These are phyloP conservation scores for Hydropsyche tenuis DNA, from an alignment of 1,140 invertebrate genomes.

Conservation along the genomic window DNA sequence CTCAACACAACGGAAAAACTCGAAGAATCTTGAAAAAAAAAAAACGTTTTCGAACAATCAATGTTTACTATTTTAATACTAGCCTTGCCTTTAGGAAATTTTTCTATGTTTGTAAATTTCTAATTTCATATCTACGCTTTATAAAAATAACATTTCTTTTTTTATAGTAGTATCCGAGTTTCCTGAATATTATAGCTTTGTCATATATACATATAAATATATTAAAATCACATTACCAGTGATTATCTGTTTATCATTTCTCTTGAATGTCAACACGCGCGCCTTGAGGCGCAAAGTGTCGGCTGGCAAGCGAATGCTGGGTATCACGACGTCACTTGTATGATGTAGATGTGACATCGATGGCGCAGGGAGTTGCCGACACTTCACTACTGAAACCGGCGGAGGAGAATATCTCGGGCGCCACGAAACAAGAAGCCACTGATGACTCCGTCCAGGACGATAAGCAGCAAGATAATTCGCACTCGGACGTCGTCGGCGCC, in stretches of 20 bases:
- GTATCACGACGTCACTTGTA: constrained; percentile 47
- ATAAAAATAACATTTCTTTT: constrained; percentile 24
- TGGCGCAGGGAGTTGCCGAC: constrained; percentile 32
- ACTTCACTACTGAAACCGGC: constrained; percentile 22
- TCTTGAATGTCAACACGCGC: constrained; percentile 28
- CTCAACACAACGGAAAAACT: background rate
- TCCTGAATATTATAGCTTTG: background rate
- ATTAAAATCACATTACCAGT: constrained; percentile 9
- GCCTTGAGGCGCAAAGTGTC: constrained; percentile 15
- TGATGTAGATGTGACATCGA: constrained; percentile 51
- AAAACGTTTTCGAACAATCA: too few relatives aligned
- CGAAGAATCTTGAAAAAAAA: too few relatives aligned
- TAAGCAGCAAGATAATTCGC: constrained; percentile 38
- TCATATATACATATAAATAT: too few relatives aligned
- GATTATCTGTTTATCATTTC: constrained; percentile 22
- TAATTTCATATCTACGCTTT: background rate
- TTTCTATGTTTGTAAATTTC: background rate
- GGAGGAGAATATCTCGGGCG: constrained; percentile 41
- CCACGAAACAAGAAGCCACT: constrained; percentile 38
- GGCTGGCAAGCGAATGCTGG: constrained; percentile 28
- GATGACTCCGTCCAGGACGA: constrained; percentile 29
- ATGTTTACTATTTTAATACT: background rate
- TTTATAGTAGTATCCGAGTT: constrained; percentile 23
- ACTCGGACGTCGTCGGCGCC: constrained; percentile 33
- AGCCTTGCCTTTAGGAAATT: constrained; percentile 3